phyloP scores from a whole-genome alignment of 2,113 vertebrate genomes.

The Rissa tridactyla region DNA sequence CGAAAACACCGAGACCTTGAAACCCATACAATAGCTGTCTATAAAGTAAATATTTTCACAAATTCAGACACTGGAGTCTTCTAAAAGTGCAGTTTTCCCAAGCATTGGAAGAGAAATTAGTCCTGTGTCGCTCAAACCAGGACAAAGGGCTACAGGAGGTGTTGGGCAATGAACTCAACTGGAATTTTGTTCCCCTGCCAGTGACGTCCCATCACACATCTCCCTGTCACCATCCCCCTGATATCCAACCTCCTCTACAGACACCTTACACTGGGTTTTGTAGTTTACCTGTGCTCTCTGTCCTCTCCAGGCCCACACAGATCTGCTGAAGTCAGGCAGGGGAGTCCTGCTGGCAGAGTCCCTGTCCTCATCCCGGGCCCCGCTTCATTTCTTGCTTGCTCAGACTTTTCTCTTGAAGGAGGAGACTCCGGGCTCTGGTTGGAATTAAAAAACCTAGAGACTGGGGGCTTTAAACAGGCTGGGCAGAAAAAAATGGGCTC shows the following conservation, averaged over 20 bases:
- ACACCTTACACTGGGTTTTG: neutral
- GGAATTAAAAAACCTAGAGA: neutral
- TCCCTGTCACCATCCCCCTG: neutral
- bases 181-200: neutral
- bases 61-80: too few species aligned
- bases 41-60: too few species aligned
- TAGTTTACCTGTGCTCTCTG: neutral
- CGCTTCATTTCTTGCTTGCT: neutral
- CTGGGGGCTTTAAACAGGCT: neutral
- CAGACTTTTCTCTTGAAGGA: neutral
- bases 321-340: neutral
- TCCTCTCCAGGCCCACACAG: neutral
- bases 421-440: accelerated
- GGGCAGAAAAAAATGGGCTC: neutral
- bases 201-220: neutral
- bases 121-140: too few species aligned
- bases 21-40: too few species aligned
- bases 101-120: too few species aligned
- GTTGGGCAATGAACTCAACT: neutral
- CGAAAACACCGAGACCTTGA: too few species aligned
- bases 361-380: neutral
- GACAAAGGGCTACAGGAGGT: neutral
- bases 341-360: neutral
- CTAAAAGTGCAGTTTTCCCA: too few species aligned
- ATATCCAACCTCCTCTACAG: neutral